Conservation (phyloP, 2,888 invertebrate genomes). For the Epinotia nisella region DNA sequence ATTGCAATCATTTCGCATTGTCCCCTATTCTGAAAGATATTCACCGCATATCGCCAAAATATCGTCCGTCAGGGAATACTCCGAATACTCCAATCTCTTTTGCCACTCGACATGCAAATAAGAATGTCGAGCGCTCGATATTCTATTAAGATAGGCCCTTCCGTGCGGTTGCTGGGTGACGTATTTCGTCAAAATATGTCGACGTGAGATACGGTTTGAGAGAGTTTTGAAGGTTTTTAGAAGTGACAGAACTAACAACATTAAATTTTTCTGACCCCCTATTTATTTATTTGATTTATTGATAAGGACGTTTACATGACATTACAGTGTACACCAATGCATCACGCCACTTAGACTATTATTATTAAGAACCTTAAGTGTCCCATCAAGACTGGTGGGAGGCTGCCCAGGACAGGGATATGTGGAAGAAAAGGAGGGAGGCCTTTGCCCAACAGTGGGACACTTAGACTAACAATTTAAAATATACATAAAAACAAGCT, state of each 20-base stretch:
- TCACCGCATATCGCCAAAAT: conserved; percentile 10
- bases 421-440: no score
- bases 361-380: no score
- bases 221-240: conserved; percentile 36
- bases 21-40: neutral
- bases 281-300: no score
- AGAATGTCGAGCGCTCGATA: conserved; percentile 59
- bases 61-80: conserved; percentile 14
- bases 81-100: conserved; percentile 6
- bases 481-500: no score
- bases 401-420: no score
- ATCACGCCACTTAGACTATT: no score
- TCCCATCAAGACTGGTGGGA: no score
- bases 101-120: conserved; percentile 13
- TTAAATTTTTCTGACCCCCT: no score
- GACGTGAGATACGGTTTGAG: conserved; percentile 65
- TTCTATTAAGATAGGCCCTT: conserved; percentile 78
- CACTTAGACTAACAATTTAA: no score
- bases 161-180: conserved; percentile 55
- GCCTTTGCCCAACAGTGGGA: no score
- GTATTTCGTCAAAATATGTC: conserved; percentile 79
- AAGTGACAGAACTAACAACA: conserved; percentile 24
- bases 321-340: no score
- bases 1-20: neutral
- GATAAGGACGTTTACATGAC: no score